Evolutionary conservation across 2,113 vertebrate species (phyloP).

Genomic region (Peromyscus leucopus): DNA sequence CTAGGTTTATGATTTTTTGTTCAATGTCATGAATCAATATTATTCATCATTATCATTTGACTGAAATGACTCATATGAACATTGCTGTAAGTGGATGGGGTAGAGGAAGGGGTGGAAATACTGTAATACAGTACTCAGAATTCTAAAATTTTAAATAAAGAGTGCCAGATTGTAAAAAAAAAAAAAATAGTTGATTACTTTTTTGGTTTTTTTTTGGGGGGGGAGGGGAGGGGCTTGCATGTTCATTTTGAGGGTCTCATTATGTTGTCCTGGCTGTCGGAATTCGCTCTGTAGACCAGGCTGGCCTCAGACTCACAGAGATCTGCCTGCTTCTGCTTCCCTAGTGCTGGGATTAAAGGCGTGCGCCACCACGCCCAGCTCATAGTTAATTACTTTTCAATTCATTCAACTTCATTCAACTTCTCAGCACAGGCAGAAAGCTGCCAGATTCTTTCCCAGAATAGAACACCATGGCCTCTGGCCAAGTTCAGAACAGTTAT

Average conservation of each 20-base stretch:
- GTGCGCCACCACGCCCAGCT: not conserved
- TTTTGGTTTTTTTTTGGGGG: too few species aligned
- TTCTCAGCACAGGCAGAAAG: not conserved
- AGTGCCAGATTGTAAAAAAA: not conserved
- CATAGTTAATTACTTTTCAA: too few species aligned
- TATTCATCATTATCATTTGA: constrained; percentile 44
- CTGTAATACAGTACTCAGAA: not conserved
- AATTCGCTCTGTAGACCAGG: not conserved
- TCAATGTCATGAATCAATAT: not conserved
- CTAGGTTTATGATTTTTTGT: not conserved
- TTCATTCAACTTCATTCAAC: not conserved
- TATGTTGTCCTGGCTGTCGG: not conserved
- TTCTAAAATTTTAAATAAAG: not conserved
- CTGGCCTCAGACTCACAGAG: not conserved
- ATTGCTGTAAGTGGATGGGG: not conserved
- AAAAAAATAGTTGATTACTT: too few species aligned
- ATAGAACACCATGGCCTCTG: not conserved
- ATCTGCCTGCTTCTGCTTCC: not conserved
- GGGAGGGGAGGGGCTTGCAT: too few species aligned
- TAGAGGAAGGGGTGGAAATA: too few species aligned
- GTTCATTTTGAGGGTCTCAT: not conserved
- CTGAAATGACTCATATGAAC: not conserved
- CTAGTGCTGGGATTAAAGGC: not conserved
- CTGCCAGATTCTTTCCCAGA: not conserved
- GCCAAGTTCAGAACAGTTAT: not conserved